These are phyloP conservation scores for Hemicentrotus pulcherrimus DNA, from an alignment of 35 echinoderm and acorn worm genomes.

Conservation along the genomic window DNA sequence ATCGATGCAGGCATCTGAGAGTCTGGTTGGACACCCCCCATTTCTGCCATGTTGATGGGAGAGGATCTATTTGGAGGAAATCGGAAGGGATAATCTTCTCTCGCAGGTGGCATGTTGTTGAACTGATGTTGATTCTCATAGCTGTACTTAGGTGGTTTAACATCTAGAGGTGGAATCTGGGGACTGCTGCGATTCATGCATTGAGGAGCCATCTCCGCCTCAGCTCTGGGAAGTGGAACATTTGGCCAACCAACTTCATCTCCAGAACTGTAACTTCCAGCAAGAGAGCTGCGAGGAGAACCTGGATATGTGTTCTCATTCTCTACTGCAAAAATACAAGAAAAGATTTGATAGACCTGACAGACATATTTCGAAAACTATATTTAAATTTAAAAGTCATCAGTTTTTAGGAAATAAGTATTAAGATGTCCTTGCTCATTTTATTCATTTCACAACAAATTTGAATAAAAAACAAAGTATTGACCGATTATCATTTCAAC, in stretches of 20 bases:
- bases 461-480: not conserved
- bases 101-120: not conserved
- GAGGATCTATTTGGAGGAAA: not conserved
- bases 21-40: not conserved
- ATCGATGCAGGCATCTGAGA: not conserved
- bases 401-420: not conserved
- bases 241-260: constrained; percentile 36
- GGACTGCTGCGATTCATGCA: constrained; percentile 10
- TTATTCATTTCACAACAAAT: not conserved
- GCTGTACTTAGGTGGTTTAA: not conserved
- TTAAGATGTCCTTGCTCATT: not conserved
- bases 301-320: not conserved
- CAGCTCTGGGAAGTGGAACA: not conserved
- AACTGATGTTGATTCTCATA: not conserved
- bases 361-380: not conserved
- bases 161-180: constrained; percentile 8
- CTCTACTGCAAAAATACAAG: not conserved
- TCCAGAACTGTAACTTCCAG: constrained; percentile 38
- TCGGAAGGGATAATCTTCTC: not conserved
- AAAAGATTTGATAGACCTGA: not conserved
- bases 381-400: not conserved
- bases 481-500: not conserved
- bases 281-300: constrained; percentile 41
- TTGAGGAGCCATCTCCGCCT: not conserved
- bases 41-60: not conserved